Percentiles rank a stretch among this genome's conserved stretches.
These are phyloP conservation scores for Phrixothrix hirtus DNA, from an alignment of 2,888 invertebrate species.

Conservation along the genomic window DNA sequence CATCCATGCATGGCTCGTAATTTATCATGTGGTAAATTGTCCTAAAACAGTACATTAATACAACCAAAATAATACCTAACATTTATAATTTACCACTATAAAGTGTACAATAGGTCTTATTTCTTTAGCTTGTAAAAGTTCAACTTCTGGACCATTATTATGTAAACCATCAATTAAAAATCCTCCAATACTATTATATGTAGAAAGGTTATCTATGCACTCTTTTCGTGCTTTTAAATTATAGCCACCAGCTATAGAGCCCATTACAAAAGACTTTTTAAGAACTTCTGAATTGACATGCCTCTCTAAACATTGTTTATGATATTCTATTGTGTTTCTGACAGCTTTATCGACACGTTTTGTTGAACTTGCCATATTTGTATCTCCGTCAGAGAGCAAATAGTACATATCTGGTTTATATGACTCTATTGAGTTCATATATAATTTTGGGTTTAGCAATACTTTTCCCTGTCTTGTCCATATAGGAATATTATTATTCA, in stretches of 20 bases:
- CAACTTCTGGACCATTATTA: constrained; percentile 67
- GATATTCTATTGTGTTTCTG: constrained; percentile 67
- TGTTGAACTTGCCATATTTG: constrained; percentile 65
- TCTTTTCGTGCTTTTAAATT: constrained; percentile 65
- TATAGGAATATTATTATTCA: constrained; percentile 70
- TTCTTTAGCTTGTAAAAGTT: constrained; percentile 59
- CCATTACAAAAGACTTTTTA: constrained; percentile 62
- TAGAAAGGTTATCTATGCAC: constrained; percentile 65
- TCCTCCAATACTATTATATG: constrained; percentile 65
- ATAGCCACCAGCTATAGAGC: constrained; percentile 77
- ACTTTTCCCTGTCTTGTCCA: constrained; percentile 81
- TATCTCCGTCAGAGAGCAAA: constrained; percentile 78
- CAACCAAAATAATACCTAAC: no score
- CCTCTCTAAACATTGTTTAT: constrained; percentile 69
- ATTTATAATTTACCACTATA: constrained; percentile 61
- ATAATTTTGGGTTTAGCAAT: constrained; percentile 65
- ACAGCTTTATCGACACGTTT: constrained; percentile 76
- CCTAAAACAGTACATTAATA: no score
- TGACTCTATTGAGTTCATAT: constrained; percentile 76
- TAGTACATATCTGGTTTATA: constrained; percentile 83
- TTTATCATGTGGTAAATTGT: constrained; percentile 68
- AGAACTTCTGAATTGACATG: constrained; percentile 57
- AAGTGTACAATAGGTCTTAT: constrained; percentile 65
- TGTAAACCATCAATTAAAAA: constrained; percentile 83
- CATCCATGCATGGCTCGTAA: constrained; percentile 75